Percentiles rank a stretch among this genome's conserved stretches.
Conservation (phyloP, 2,888 invertebrate species). For the Melieria crassipennis region DNA sequence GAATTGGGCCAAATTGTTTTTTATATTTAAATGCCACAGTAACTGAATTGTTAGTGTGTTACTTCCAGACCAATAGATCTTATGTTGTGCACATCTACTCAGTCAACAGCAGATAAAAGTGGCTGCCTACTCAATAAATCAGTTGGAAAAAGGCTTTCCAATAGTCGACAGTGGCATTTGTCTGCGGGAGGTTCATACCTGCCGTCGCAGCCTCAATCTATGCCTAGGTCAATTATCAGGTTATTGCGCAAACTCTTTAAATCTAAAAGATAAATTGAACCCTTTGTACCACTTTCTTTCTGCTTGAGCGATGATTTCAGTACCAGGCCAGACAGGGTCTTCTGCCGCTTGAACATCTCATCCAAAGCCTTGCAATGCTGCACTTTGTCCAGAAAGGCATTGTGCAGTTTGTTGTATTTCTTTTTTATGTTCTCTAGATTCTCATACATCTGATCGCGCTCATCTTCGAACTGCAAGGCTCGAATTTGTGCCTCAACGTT, state of each 20-base stretch:
- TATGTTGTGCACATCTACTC: too few relatives aligned
- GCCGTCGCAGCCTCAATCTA: too few relatives aligned
- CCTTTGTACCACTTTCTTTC: neutral
- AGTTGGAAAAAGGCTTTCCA: too few relatives aligned
- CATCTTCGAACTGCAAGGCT: constrained; percentile 54
- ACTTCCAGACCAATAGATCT: too few relatives aligned
- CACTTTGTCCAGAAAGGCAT: constrained; percentile 56
- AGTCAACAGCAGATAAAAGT: too few relatives aligned
- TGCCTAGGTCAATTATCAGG: too few relatives aligned
- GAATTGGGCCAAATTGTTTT: neutral
- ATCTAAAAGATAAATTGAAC: too few relatives aligned
- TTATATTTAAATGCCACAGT: too few relatives aligned
- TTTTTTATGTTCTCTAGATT: constrained; percentile 55
- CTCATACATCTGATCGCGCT: constrained; percentile 56
- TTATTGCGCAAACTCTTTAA: too few relatives aligned
- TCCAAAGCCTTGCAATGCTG: constrained; percentile 58
- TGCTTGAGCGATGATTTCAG: constrained; percentile 58
- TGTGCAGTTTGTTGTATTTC: constrained; percentile 59
- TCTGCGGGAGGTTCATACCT: neutral
- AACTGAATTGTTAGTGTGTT: too few relatives aligned
- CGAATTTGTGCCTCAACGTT: constrained; percentile 55
- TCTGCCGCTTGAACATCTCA: constrained; percentile 57
- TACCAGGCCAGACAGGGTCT: constrained; percentile 58
- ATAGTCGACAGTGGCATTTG: too few relatives aligned
- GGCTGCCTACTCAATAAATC: too few relatives aligned